These are phyloP conservation scores for Cerceris rybyensis DNA, from an alignment of 2,888 invertebrate genomes.

Conservation along the genomic window DNA sequence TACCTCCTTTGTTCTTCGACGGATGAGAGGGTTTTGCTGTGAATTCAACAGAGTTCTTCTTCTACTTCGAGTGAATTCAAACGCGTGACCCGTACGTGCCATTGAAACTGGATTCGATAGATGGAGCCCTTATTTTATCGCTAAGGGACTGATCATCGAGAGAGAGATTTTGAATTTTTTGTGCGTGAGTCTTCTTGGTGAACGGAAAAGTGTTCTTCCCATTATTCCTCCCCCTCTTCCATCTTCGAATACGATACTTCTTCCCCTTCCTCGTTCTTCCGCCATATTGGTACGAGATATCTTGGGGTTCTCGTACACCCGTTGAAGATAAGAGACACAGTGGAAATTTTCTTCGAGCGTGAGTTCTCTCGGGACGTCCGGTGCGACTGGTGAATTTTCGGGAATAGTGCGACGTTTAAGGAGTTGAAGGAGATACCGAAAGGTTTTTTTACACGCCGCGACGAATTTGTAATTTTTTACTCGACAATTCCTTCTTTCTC, in stretches of 20 bases:
- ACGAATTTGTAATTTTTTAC: background rate
- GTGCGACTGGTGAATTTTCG: slow-evolving; percentile 44
- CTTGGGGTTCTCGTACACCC: background rate
- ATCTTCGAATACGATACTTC: background rate
- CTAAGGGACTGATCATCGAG: slow-evolving; percentile 37
- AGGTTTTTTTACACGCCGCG: slow-evolving; percentile 4
- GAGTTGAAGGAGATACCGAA: slow-evolving; percentile 9
- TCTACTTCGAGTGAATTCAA: slow-evolving; percentile 32
- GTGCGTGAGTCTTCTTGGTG: slow-evolving; percentile 43
- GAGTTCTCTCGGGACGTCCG: slow-evolving; percentile 27
- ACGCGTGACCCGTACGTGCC: slow-evolving; percentile 22
- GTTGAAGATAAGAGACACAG: slow-evolving; percentile 2
- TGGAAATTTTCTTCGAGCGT: slow-evolving; percentile 24
- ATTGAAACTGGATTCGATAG: slow-evolving; percentile 31
- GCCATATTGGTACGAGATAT: no score
- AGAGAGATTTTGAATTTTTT: slow-evolving; percentile 10
- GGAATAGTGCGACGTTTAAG: slow-evolving; percentile 38
- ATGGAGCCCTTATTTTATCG: slow-evolving; percentile 43
- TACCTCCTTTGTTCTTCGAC: background rate
- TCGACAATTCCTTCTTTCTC: background rate
- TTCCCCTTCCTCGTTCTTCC: background rate
- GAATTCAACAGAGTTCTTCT: slow-evolving; percentile 20
- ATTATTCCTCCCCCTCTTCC: background rate
- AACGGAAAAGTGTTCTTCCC: slow-evolving; percentile 39
- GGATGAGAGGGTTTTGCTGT: slow-evolving; percentile 16